Evolutionary conservation across 2,888 invertebrate genomes (phyloP).

Genomic region (Halictus ligatus): DNA sequence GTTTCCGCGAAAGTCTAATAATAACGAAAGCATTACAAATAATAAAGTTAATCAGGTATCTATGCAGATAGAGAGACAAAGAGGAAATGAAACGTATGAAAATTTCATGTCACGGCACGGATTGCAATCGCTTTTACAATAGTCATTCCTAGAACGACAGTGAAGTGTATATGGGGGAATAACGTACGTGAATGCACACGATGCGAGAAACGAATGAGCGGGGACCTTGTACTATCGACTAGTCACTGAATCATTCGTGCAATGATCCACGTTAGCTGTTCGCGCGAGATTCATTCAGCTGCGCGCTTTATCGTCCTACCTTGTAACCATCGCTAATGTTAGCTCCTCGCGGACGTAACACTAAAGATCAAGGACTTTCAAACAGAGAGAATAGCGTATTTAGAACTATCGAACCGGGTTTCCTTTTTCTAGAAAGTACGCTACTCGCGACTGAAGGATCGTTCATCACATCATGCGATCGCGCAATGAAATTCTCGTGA

Average conservation of each 20-base stretch:
- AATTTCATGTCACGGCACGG: slow-evolving; percentile 8
- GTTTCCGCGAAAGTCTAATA: background rate
- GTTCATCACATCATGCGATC: background rate
- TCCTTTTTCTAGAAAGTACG: background rate
- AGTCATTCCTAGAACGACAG: background rate
- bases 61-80: background rate
- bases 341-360: background rate
- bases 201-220: slow-evolving; percentile 43
- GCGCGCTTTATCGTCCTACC: slow-evolving; percentile 1
- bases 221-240: slow-evolving; percentile 63
- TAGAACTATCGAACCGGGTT: background rate
- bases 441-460: background rate
- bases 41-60: background rate
- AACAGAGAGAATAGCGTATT: background rate
- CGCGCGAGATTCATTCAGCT: slow-evolving; percentile 33
- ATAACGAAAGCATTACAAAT: background rate
- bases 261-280: slow-evolving; percentile 49
- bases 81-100: background rate
- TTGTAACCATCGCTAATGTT: background rate
- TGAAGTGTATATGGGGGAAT: background rate
- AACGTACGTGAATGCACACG: background rate
- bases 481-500: background rate
- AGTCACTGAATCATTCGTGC: slow-evolving; percentile 68
- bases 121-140: background rate
- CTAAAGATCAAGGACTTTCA: slow-evolving; percentile 19